Base-by-base conservation (phyloP, 2,888 invertebrate species). In the Eudemis profundana region DNA sequence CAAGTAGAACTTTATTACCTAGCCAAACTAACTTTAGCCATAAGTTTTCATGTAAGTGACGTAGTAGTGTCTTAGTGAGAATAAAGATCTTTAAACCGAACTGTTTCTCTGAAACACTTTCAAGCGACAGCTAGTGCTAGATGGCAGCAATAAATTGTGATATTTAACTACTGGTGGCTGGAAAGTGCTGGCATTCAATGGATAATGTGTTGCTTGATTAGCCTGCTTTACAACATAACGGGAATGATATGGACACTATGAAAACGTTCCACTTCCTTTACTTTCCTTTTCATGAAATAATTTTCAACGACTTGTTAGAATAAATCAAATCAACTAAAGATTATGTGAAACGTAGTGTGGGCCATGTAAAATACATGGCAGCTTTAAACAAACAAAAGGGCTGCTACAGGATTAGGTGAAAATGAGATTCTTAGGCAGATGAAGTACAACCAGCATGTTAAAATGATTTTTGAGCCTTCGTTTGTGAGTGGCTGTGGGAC, bases 121-220 rank as follows among this genome's bases (percentile, higher is more conserved):
- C 44, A 33, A 33, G 21, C 17, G n/a, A 56, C 29, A 44, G 44
- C 44, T 56, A 33, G 42, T 19, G 33, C 46, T 46, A 57, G 19
- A 44, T 57, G 56, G 46, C 17, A 57, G 54, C 17, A 57, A 33
- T 21, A 33, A 33, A 19, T 17, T 17, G 17, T 44, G 29, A 27
- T 56, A 23, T 42, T 27, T 10, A 15, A 42, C 36, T 19, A n/a
- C 36, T 51, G 14, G 38, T 23, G 54, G n/a, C 27, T 27, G 54
- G 57, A 46, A 46, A 56, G 33, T 46, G 17, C 10, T 46, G 19
- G 44, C 14, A 46, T 15, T 36, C 7, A 5, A 70, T 70, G 67
- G 69, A 74, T 70, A 74, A 73, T 72, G 72, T 68, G 72, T 60
- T 70, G 73, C 72, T 72, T 70, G 74, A 72, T 72, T 72, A 74